These are phyloP conservation scores for Prorops nasuta DNA, from an alignment of 1,140 invertebrate species.

Conservation along the genomic window DNA sequence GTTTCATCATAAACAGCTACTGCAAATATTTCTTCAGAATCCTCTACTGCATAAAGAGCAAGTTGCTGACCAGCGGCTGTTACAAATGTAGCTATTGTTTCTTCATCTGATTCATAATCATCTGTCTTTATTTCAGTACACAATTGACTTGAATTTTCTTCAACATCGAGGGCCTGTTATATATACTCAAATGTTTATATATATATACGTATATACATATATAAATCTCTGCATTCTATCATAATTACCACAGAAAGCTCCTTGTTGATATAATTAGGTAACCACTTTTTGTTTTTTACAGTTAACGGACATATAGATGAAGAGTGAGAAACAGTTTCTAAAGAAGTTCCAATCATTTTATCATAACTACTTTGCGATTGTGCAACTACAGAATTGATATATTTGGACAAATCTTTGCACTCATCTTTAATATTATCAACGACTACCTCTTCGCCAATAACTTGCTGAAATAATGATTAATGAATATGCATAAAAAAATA, in stretches of 20 bases:
- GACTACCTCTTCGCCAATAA: slow-evolving; percentile 16
- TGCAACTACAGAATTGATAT: neutral
- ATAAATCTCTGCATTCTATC: neutral
- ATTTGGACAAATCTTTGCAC: slow-evolving; percentile 1
- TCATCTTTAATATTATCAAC: slow-evolving; percentile 10
- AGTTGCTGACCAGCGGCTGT: slow-evolving; percentile 49
- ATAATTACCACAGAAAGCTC: neutral
- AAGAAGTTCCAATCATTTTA: slow-evolving; percentile 1
- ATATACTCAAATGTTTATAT: neutral
- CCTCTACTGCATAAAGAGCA: slow-evolving; percentile 53
- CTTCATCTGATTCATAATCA: slow-evolving; percentile 42
- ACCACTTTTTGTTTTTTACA: neutral
- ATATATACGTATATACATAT: neutral
- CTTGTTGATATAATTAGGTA: neutral
- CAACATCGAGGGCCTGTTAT: slow-evolving; percentile 2
- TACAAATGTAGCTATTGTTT: slow-evolving; percentile 53
- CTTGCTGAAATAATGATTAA: slow-evolving; percentile 4
- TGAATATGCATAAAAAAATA: neutral
- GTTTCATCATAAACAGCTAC: slow-evolving; percentile 53
- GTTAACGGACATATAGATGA: neutral
- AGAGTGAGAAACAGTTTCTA: slow-evolving; percentile 8
- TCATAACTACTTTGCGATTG: neutral
- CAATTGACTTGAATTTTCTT: slow-evolving; percentile 7
- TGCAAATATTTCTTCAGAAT: slow-evolving; percentile 53
- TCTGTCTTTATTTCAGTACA: neutral